These are phyloP conservation scores for Telmatochromis brachygnathus DNA, from an alignment of 2,113 vertebrate species.

Conservation along the genomic window DNA sequence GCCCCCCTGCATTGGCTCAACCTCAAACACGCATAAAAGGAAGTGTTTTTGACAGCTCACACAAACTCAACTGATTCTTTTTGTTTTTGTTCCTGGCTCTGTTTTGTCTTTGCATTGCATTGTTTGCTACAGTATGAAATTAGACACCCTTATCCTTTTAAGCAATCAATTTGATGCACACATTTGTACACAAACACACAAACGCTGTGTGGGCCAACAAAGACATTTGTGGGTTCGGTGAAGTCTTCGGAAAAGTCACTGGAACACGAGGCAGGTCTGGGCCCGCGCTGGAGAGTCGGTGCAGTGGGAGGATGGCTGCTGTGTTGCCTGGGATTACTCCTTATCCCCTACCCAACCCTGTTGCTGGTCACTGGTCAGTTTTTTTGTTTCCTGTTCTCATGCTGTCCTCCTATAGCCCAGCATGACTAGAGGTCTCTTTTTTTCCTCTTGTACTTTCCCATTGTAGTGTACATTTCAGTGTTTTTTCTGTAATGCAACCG, in stretches of 20 bases:
- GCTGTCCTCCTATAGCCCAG: not conserved
- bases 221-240: constrained; percentile 20
- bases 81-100: not conserved
- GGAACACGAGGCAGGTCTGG: not conserved
- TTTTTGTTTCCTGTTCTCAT: not conserved
- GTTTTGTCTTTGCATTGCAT: not conserved
- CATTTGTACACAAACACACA: not conserved
- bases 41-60: not conserved
- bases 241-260: not conserved
- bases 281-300: not conserved
- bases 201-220: not conserved
- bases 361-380: not conserved
- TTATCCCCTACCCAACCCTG: not conserved
- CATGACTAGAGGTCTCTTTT: not conserved
- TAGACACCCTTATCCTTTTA: not conserved
- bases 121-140: not conserved
- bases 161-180: not conserved
- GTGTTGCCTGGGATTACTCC: not conserved
- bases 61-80: not conserved
- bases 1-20: not conserved
- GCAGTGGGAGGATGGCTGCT: not conserved
- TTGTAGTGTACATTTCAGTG: not conserved
- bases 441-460: not conserved
- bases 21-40: not conserved
- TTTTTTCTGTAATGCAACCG: not conserved